Evolutionary conservation across 2,888 invertebrate species (phyloP), one percentile per base, ranked within the genome.

Genomic region (Zygaena filipendulae): DNA sequence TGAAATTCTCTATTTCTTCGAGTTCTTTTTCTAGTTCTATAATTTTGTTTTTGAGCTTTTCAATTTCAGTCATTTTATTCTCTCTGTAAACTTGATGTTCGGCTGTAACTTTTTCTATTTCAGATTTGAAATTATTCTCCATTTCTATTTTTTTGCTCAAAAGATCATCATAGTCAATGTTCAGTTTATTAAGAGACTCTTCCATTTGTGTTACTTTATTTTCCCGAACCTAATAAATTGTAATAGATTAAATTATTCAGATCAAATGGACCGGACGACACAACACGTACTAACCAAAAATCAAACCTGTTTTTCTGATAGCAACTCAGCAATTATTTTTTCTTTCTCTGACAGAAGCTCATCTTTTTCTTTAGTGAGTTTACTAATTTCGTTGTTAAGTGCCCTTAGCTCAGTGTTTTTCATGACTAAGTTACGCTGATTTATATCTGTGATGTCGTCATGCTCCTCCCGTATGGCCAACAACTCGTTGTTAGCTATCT

Each of bases 281-380:
- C 4, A n/a, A n/a, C n/a, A n/a, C n/a, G n/a, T n/a, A n/a, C n/a
- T n/a, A n/a, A n/a, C n/a, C n/a, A n/a, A 13, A 29, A 36, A 38
- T 67, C 72, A 43, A 62, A 77, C 77, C 74, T 74, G 54, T 48
- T 62, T 67, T 37, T 68, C 51, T 35, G 39, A 29, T 11, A 32
- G 34, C 22, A 53, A 40, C 33, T 61, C 43, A 12, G 37, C 44
- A 12, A 38, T 39, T n/a, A 52, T 23, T 32, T 43, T 49, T 16
- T 54, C 46, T 33, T 52, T 61, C 35, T 61, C 57, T 28, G 26
- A 31, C 19, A 42, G 34, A 23, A 61, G 36, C 13, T 45, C 36
- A 13, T 28, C 27, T 16, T 52, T 58, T 24, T 53, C 40, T 29
- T 38, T 29, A 28, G 38, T 47, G 10, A 68, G 30, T 33, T 49